Evolutionary conservation across 2,113 vertebrate species (phyloP).

Genomic region (Todiramphus saurophagus): DNA sequence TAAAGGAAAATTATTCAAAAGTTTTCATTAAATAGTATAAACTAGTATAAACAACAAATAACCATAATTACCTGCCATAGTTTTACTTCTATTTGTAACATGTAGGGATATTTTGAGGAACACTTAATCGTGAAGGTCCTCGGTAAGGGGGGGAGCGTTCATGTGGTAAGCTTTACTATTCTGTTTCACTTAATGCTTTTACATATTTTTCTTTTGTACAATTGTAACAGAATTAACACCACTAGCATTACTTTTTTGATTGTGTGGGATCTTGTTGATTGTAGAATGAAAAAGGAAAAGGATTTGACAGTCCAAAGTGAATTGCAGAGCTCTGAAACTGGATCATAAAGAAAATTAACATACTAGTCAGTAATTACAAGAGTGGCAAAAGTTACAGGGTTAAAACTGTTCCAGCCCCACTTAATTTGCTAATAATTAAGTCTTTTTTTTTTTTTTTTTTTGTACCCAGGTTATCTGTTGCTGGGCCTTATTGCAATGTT

Average conservation of each 20-base stretch:
- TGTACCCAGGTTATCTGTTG: conserved; percentile 85
- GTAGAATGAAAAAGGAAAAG: neutral
- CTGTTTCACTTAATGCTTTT: neutral
- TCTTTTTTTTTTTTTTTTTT: neutral
- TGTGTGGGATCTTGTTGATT: neutral
- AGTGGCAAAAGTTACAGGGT: neutral
- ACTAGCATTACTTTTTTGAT: neutral
- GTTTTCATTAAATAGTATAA: neutral
- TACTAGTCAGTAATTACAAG: neutral
- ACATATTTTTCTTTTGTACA: neutral
- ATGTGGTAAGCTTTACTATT: neutral
- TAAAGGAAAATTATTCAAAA: neutral
- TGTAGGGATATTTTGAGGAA: neutral
- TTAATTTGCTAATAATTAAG: neutral
- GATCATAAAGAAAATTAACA: neutral
- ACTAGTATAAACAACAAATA: neutral
- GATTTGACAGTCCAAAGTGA: neutral
- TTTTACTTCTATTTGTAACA: neutral
- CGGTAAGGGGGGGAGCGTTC: neutral
- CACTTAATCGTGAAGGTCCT: neutral
- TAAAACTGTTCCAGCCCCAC: neutral
- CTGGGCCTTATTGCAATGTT: conserved; percentile 93
- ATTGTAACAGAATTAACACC: neutral
- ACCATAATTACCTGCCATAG: neutral
- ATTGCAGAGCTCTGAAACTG: neutral